phyloP scores from a whole-genome alignment of 2,888 invertebrate species.

The Mycalesis mineus region DNA sequence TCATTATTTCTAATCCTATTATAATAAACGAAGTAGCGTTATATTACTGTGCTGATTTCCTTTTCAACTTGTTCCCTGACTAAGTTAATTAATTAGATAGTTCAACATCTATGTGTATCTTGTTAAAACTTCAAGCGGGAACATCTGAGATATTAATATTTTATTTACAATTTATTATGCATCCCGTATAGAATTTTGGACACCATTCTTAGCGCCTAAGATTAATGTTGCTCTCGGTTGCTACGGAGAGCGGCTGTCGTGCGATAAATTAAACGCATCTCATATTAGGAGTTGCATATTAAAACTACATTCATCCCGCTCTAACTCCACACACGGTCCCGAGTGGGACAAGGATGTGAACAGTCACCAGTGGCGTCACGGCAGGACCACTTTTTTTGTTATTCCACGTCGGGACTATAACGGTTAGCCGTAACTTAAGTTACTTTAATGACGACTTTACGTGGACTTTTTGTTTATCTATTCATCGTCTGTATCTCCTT shows the following conservation, averaged over 20 bases:
- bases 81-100: too few species aligned
- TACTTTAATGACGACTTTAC: conserved; percentile 56
- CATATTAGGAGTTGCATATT: conserved; percentile 62
- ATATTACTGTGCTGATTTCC: too few species aligned
- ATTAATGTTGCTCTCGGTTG: conserved; percentile 65
- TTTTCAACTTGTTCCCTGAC: too few species aligned
- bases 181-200: conserved; percentile 14
- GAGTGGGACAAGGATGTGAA: conserved; percentile 57
- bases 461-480: conserved; percentile 24
- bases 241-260: conserved; percentile 66
- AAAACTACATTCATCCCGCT: conserved; percentile 60
- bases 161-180: conserved; percentile 4
- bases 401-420: conserved; percentile 54
- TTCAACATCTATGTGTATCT: too few species aligned
- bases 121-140: background rate
- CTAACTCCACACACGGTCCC: conserved; percentile 44
- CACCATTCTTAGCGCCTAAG: conserved; percentile 50
- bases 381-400: conserved; percentile 69
- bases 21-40: too few species aligned
- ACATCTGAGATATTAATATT: background rate
- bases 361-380: conserved; percentile 42
- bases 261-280: conserved; percentile 73
- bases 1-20: too few species aligned
- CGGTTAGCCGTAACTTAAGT: conserved; percentile 66
- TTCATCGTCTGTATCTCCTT: conserved; percentile 9